Base-by-base conservation (phyloP, 2,797 vertebrate species). In the Sebastes kiyomatsui region DNA sequence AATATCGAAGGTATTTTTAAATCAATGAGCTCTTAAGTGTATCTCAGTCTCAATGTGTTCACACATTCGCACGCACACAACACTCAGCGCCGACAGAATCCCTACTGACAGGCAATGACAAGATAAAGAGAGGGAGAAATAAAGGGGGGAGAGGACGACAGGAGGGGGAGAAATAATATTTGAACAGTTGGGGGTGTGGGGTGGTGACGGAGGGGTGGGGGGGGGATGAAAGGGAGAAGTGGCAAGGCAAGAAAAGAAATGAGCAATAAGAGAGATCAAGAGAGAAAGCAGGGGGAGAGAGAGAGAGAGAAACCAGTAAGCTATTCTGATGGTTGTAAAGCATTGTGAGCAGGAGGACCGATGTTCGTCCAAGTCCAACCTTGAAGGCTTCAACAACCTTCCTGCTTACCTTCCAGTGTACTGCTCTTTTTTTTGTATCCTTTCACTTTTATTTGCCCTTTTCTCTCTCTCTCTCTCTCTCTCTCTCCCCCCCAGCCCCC, bases 1-100 rank as follows among this genome's bases (percentile, higher is more conserved):
- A 92, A 95, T 94, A 95, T 95, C 93, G 94, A 93, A 95, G 94
- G 95, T 96, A 96, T 96, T 96, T 95, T 96, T 96, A 95, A 95
- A 96, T 96, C 95, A 96, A 96, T 96, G 92, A 94, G 94, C 90
- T 91, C 92, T 94, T 94, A 94, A 94, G 93, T 94, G 89, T 89
- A 94, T 95, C 93, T 94, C 90, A 89, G 92, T 94, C 92, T 93
- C 91, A 91, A 93, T 91, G 92, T 92, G 90, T 92, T 87, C 89
- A 87, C 90, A 91, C 86, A 82, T 73, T 89, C 72, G 81, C 89
- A 77, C 82, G 67, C 93, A 89, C 90, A 93, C 93, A 93, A 92
- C 90, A 92, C 90, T 90, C 88, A 38, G 89, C 84, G 85, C 90
- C 93, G 93, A 93, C 81, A 87, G 88, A 94, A 95, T 95, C 95